Conservation (phyloP, 2,888 invertebrate species). For the Neoascia interrupta region DNA sequence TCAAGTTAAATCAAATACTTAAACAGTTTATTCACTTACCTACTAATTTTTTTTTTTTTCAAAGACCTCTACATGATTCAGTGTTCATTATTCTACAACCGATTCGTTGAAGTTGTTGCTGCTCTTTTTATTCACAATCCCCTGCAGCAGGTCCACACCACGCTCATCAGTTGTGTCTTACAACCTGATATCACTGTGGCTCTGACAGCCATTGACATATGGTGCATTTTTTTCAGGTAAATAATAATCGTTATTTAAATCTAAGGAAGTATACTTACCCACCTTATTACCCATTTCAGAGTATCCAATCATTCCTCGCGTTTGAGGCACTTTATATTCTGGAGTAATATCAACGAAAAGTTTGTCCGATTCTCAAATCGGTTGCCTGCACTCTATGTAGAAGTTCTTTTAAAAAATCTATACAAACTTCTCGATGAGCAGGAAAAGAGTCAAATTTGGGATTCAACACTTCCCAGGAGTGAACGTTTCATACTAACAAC, state of each 20-base stretch:
- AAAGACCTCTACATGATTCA: neutral
- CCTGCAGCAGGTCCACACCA: neutral
- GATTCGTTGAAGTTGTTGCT: conserved; percentile 16
- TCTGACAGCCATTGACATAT: conserved; percentile 30
- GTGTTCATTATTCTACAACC: conserved; percentile 15
- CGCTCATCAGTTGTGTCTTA: conserved; percentile 5
- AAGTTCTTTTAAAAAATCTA: conserved; percentile 32
- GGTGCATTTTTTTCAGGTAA: conserved; percentile 37
- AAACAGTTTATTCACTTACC: too few species aligned
- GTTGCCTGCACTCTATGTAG: conserved; percentile 17
- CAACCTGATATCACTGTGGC: conserved; percentile 19
- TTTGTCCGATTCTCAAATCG: conserved; percentile 29
- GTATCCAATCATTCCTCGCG: neutral
- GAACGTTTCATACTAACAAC: conserved; percentile 31
- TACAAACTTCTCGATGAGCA: conserved; percentile 1
- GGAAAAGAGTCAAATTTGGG: conserved; percentile 40
- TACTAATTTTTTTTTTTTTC: neutral
- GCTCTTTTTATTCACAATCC: neutral
- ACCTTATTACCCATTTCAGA: neutral
- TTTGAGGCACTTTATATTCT: conserved; percentile 23
- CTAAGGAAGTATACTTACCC: neutral
- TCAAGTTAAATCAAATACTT: too few species aligned
- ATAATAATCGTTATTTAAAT: neutral
- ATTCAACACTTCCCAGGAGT: neutral
- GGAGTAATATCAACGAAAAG: conserved; percentile 37